These are phyloP conservation scores for Scomber scombrus DNA, from an alignment of 2,113 vertebrate genomes.

Conservation along the genomic window DNA sequence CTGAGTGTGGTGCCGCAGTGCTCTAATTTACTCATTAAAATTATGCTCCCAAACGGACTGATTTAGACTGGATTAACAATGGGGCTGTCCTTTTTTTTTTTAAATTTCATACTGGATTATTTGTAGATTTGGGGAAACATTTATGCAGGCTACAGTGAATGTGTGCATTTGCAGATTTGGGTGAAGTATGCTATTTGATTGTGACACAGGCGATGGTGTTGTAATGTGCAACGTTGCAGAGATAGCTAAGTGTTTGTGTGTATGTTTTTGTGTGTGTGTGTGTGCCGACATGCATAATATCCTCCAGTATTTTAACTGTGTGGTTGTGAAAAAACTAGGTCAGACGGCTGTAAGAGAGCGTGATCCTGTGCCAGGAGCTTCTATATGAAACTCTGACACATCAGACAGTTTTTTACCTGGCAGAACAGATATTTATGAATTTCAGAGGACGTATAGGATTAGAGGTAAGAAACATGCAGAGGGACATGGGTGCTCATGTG, in stretches of 20 bases:
- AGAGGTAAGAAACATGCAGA: constrained; percentile 17
- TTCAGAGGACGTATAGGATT: constrained; percentile 6
- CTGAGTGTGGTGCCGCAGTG: constrained; percentile 29
- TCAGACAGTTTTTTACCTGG: constrained; percentile 34
- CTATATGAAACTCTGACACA: constrained; percentile 42
- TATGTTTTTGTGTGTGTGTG: constrained; percentile 31
- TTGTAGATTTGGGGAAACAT: constrained; percentile 33
- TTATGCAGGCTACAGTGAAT: neutral
- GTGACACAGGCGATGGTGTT: neutral
- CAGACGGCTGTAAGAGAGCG: constrained; percentile 56
- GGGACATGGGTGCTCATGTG: neutral
- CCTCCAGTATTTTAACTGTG: constrained; percentile 41
- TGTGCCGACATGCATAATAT: constrained; percentile 30
- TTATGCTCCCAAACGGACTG: constrained; percentile 56
- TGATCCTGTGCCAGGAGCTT: constrained; percentile 64
- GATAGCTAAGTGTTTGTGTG: constrained; percentile 44
- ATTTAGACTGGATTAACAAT: constrained; percentile 67
- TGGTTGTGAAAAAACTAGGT: constrained; percentile 74
- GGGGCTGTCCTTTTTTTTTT: constrained; percentile 39
- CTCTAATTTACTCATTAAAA: constrained; percentile 72
- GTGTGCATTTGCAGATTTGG: constrained; percentile 19
- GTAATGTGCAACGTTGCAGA: constrained; percentile 9
- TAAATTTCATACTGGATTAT: constrained; percentile 48
- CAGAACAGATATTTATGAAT: constrained; percentile 24
- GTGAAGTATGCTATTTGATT: neutral